Evolutionary conservation across 2,113 vertebrate species (phyloP), one percentile per base, ranked within the genome.

Genomic region (Larimichthys crocea): DNA sequence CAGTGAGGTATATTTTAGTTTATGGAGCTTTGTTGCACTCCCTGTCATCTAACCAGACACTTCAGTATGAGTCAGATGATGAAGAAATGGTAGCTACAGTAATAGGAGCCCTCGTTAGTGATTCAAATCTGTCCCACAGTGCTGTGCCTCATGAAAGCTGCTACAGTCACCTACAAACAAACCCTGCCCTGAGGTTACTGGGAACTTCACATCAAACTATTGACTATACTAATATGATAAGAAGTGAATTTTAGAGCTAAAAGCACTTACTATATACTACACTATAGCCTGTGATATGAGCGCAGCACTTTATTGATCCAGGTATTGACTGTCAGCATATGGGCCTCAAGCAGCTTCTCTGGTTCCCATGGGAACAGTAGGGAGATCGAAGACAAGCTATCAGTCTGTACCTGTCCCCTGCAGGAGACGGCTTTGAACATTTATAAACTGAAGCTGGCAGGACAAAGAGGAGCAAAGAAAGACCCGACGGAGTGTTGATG

Each of bases 291-390:
- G 26, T 14, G 3, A 70, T 16, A n/a, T 10, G 5, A 72, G 19
- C 5, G n/a, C 42, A 71, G 63, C 31, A 57, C 49, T 24, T 42
- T 60, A 91, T 86, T 66, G 87, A 87, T 85, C 65, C 48, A 63
- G 55, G 26, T 74, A 89, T 86, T 75, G 86, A 91, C 19, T 2
- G 10, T 12, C 26, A 64, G 49, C 77, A 56, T 46, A 72, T 68
- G 60, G 29, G 57, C 17, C 2, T 24, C 8, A 4, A 10, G 69
- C 31, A 29, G 29, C 11, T 50, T 62, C 50, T 56, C 16, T 62
- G 59, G 79, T 88, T 78, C 22, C 72, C 74, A 80, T 69, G 63
- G 78, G 59, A 85, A 85, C 57, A 42, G 7, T 17, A 50, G 11
- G 22, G 35, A 52, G 24, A 44, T 4, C 17, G 56, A 48, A 46